Evolutionary conservation across 1,140 invertebrate genomes (phyloP), one percentile per base, ranked within the genome.

Genomic region (Drosophila rhopaloa): DNA sequence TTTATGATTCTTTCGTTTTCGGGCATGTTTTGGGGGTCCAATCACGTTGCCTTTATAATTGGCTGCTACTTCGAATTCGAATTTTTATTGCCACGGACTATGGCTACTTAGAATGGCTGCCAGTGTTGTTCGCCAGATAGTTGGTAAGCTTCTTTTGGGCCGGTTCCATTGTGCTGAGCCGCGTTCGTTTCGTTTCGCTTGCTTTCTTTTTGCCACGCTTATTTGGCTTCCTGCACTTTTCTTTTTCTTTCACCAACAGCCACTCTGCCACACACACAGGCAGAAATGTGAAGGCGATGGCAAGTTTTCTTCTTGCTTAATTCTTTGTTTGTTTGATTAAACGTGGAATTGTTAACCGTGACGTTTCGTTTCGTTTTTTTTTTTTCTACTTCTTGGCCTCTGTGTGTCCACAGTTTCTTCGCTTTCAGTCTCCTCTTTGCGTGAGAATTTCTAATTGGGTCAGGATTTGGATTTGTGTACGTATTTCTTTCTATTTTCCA

Each of bases 361-460:
- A 89, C 84, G 81, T 79, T 89, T 81, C 63, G 67, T 68, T 79
- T 83, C 66, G 78, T 65, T 43, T 48, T 51, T 27, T 35, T 65
- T 32, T 62, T 50, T 47, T 38, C 59, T 38, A 40, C 24, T 48
- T 32, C 24, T 38, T 48, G 6, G 5, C 29, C 29, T 32, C 7
- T n/a, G 62, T 62, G 48, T 13, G 65, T 44, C 51, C 29, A 29
- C 10, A 7, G 10, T 48, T 71, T 53, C 27, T 51, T 51, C 38
- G 38, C 35, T 59, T 48, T 66, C 51, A n/a, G 19, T 58, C 53
- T 75, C 54, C 73, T 77, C 77, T 89, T 89, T 66, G 85, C 85
- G 84, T 89, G 84, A 89, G 84, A 89, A 89, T 58, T 72, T 68
- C 68, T 72, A 89, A 89, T 89, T 89, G 70, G 84, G 84, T 89